phyloP scores from a whole-genome alignment of 2,797 vertebrate genomes.

The Delichon dasypus region DNA sequence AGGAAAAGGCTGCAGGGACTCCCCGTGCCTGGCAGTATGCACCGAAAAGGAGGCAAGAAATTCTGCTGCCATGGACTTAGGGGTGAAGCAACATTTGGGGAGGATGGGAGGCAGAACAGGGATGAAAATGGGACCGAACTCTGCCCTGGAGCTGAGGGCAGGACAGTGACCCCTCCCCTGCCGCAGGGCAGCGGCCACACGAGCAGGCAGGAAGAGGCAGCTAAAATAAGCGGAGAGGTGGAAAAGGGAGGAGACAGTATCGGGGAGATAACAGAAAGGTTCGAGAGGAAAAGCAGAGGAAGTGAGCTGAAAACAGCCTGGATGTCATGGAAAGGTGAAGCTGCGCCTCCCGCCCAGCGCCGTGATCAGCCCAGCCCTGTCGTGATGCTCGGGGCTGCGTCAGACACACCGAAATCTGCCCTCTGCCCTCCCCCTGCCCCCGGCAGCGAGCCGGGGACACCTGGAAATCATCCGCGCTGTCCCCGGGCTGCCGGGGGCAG shows the following conservation, averaged over 20 bases:
- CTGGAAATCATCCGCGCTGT: neutral
- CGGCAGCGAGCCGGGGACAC: neutral
- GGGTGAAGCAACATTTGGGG: neutral
- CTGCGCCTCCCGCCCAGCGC: neutral
- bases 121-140: neutral
- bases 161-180: neutral
- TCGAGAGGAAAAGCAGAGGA: constrained; percentile 47
- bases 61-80: rapidly evolving
- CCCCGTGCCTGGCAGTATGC: rapidly evolving
- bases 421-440: neutral
- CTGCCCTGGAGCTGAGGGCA: neutral
- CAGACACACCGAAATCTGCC: neutral
- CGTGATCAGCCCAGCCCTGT: neutral
- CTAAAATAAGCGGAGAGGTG: constrained; percentile 64
- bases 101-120: neutral
- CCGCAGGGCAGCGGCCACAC: neutral
- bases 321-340: constrained; percentile 46
- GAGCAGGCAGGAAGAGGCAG: constrained; percentile 44
- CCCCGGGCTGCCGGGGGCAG: neutral
- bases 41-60: neutral
- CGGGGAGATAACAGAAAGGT: constrained; percentile 55
- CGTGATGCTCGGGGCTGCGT: neutral
- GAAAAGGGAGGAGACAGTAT: constrained; percentile 56
- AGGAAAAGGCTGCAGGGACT: neutral
- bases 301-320: constrained; percentile 7